A percentile compares a stretch with the other conserved stretches of the same genome.
Evolutionary conservation across 2,888 invertebrate genomes (phyloP).

Genomic region (Camptogramma bilineatum): DNA sequence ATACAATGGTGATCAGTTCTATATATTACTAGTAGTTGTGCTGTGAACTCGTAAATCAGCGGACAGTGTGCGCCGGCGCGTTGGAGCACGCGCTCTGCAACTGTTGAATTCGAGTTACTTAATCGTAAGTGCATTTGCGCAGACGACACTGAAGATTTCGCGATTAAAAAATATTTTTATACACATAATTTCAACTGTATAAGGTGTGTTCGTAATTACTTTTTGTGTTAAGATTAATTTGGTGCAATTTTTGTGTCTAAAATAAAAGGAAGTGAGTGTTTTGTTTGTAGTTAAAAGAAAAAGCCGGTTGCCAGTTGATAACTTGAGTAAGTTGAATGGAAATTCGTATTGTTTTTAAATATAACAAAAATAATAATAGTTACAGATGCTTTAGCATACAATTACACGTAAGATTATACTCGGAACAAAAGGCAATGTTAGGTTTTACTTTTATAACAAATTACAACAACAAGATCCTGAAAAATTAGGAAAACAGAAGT

Average conservation of each 20-base stretch:
- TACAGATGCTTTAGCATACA: too few species aligned
- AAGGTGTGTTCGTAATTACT: background rate
- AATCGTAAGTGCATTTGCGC: constrained; percentile 17
- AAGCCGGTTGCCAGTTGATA: background rate
- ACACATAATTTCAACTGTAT: background rate
- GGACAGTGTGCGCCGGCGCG: constrained; percentile 20
- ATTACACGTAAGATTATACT: too few species aligned
- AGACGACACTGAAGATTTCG: background rate
- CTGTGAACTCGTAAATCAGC: constrained; percentile 7
- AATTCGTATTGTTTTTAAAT: background rate
- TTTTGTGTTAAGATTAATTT: background rate
- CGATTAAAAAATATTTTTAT: background rate
- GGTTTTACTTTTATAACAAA: too few species aligned
- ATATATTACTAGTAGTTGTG: background rate
- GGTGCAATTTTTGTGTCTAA: background rate
- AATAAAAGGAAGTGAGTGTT: background rate
- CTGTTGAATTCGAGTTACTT: background rate
- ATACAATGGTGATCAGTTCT: background rate
- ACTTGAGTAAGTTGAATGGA: background rate
- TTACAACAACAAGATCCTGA: too few species aligned
- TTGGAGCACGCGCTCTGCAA: constrained; percentile 11
- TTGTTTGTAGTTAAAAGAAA: background rate
- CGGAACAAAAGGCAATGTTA: too few species aligned
- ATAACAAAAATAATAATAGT: too few species aligned
- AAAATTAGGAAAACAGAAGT: too few species aligned